phyloP scores from a whole-genome alignment of 2,888 invertebrate genomes.

The Drosophila mercatorum region DNA sequence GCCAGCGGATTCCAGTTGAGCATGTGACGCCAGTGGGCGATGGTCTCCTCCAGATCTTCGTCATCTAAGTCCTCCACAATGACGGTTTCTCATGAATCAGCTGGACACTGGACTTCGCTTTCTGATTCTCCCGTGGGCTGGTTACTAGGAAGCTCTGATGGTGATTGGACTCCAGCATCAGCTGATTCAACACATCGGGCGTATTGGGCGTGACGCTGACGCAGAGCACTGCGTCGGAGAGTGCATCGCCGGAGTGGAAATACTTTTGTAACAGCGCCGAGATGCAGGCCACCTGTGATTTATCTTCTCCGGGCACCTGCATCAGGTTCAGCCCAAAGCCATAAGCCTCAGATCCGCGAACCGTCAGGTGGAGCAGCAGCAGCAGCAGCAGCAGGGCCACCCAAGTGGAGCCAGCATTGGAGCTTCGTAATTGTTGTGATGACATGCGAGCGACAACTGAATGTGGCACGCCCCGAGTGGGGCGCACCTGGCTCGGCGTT shows the following conservation, averaged over 20 bases:
- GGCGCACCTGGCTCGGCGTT: too few species aligned
- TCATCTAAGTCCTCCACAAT: slow-evolving; percentile 76
- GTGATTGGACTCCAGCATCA: slow-evolving; percentile 63
- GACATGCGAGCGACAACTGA: slow-evolving; percentile 63
- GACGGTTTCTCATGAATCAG: slow-evolving; percentile 79
- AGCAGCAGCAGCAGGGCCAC: slow-evolving; percentile 12
- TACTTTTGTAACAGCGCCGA: slow-evolving; percentile 75
- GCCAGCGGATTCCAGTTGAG: slow-evolving; percentile 84
- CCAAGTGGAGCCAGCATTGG: slow-evolving; percentile 10
- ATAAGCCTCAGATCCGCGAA: slow-evolving; percentile 7
- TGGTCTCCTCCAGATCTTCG: slow-evolving; percentile 78
- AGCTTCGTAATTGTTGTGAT: slow-evolving; percentile 27
- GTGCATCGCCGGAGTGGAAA: slow-evolving; percentile 71
- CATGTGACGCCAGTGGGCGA: slow-evolving; percentile 76
- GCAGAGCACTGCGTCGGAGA: slow-evolving; percentile 77
- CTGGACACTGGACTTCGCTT: not conserved
- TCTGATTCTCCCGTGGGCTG: slow-evolving; percentile 16
- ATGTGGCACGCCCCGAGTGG: slow-evolving; percentile 38
- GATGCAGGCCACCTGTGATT: slow-evolving; percentile 60
- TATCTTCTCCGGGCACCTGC: slow-evolving; percentile 51
- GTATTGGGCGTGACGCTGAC: slow-evolving; percentile 59
- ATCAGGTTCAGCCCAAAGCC: slow-evolving; percentile 71
- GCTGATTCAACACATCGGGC: slow-evolving; percentile 57
- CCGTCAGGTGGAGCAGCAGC: slow-evolving; percentile 40
- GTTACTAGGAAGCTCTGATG: slow-evolving; percentile 51